These are phyloP conservation scores for Rhabdomys dilectus DNA, from an alignment of 2,113 vertebrate species.

Conservation along the genomic window DNA sequence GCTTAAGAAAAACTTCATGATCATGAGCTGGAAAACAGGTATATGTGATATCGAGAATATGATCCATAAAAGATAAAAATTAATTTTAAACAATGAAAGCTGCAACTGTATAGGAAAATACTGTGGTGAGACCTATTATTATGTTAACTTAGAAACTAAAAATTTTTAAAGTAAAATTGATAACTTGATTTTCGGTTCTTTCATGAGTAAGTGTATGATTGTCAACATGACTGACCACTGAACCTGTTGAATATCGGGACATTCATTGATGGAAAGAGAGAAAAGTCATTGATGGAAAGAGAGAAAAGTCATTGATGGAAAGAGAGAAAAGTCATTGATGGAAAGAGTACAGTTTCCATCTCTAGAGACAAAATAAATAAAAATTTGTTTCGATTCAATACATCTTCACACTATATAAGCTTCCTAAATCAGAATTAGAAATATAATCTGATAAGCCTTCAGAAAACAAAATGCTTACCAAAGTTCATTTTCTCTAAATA, in stretches of 20 bases:
- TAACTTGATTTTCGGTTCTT: neutral
- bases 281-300: neutral
- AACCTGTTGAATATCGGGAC: neutral
- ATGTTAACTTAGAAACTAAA: neutral
- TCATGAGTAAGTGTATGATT: neutral
- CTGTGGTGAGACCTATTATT: neutral
- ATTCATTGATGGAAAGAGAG: neutral
- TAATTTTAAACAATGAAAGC: neutral
- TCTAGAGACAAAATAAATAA: neutral
- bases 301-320: neutral
- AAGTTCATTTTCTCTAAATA: neutral
- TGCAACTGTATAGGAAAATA: neutral
- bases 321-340: neutral
- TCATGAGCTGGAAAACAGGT: neutral
- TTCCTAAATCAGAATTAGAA: neutral
- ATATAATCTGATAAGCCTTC: neutral
- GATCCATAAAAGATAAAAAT: slow-evolving; percentile 12
- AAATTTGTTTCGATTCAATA: neutral
- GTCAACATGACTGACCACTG: neutral
- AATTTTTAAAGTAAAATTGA: slow-evolving; percentile 1
- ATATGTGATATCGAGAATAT: neutral
- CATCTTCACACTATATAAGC: neutral
- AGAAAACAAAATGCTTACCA: neutral
- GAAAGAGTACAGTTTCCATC: neutral
- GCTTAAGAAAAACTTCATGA: neutral